Conservation (phyloP, 2,888 invertebrate species). For the Phorcus lineatus region DNA sequence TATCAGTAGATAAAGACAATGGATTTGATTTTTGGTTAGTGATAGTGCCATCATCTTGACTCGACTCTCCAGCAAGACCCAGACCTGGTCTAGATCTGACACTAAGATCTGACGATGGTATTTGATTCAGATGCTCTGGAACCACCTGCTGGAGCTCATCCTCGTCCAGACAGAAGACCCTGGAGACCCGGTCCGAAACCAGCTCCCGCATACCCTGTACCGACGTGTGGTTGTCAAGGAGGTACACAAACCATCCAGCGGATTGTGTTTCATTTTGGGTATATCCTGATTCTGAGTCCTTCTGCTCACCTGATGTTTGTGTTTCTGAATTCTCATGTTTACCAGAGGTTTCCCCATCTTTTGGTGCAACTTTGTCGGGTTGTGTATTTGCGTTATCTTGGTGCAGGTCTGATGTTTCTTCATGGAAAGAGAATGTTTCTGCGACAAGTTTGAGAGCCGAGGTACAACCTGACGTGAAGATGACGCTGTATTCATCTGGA, state of each 20-base stretch:
- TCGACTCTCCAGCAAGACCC: no score
- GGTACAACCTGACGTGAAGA: slow-evolving; percentile 97
- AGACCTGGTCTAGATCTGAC: no score
- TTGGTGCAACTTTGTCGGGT: no score
- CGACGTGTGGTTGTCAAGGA: slow-evolving; percentile 95
- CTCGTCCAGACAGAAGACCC: slow-evolving; percentile 56
- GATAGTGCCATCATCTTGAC: no score
- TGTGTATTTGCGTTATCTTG: background rate
- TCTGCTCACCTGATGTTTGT: background rate
- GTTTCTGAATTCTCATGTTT: background rate
- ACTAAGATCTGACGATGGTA: background rate
- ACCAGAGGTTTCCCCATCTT: background rate
- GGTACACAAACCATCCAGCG: slow-evolving; percentile 84
- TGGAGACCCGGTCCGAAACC: slow-evolving; percentile 74
- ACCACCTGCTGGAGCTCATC: slow-evolving; percentile 41
- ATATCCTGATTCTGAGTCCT: background rate
- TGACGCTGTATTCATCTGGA: slow-evolving; percentile 86
- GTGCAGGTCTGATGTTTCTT: background rate
- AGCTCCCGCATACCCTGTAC: slow-evolving; percentile 93
- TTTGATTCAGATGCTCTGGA: background rate
- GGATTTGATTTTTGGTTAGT: no score
- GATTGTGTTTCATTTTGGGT: background rate
- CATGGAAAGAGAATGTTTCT: slow-evolving; percentile 82
- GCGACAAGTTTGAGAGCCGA: slow-evolving; percentile 88
- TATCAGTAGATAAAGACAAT: no score